phyloP scores from a whole-genome alignment of 2,888 invertebrate genomes.

The Pachydiplax longipennis region DNA sequence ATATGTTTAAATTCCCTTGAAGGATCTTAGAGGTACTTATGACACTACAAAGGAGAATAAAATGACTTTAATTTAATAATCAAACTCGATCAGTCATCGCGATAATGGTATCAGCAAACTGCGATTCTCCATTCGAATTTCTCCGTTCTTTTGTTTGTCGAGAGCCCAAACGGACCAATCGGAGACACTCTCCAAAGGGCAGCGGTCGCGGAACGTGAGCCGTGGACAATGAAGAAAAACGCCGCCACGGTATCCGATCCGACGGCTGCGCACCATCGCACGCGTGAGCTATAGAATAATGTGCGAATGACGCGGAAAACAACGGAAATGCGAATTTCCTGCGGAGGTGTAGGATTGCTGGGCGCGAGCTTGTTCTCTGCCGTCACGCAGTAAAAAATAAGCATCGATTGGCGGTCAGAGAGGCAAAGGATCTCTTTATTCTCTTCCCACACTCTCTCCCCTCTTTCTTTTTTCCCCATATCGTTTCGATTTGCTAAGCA shows the following conservation, averaged over 20 bases:
- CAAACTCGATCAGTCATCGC: no score
- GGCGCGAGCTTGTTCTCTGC: neutral
- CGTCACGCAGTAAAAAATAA: conserved; percentile 22
- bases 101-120: no score
- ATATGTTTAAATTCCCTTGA: no score
- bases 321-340: neutral
- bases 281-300: neutral
- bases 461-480: neutral
- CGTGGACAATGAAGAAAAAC: no score
- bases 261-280: neutral
- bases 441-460: neutral
- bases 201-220: no score
- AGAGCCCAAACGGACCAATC: neutral
- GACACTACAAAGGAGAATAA: no score
- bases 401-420: conserved; percentile 8
- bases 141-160: no score
- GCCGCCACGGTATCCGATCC: neutral
- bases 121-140: no score
- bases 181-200: no score
- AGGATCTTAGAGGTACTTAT: no score
- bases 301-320: neutral
- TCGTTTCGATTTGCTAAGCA: neutral
- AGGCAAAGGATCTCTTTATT: neutral
- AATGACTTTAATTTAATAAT: no score
- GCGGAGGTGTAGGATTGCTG: neutral